Percentiles rank a stretch among this genome's conserved stretches.
Evolutionary conservation across 2,888 invertebrate genomes (phyloP).

Genomic region (Drosophila glabriapex): DNA sequence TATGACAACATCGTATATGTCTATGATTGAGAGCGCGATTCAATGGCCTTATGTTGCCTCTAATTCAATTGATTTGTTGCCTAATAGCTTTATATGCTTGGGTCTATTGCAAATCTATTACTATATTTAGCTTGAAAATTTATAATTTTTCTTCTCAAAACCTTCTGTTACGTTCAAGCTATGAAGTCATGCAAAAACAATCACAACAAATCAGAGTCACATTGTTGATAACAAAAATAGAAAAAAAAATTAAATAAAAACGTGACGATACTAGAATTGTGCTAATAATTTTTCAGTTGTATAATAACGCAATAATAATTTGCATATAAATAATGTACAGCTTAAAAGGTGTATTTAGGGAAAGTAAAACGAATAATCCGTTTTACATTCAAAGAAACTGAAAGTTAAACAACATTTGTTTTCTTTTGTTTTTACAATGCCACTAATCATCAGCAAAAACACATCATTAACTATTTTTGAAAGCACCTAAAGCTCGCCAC

Average conservation of each 20-base stretch:
- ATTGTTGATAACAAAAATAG: slow-evolving; percentile 34
- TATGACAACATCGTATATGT: slow-evolving; percentile 57
- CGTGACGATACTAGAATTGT: slow-evolving; percentile 14
- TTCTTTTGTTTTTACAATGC: slow-evolving; percentile 30
- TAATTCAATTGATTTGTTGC: slow-evolving; percentile 32
- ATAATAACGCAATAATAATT: slow-evolving; percentile 20
- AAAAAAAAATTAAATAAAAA: not conserved
- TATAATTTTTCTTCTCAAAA: slow-evolving; percentile 17
- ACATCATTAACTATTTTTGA: slow-evolving; percentile 37
- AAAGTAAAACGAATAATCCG: not conserved
- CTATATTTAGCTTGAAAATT: slow-evolving; percentile 47
- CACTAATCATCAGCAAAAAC: slow-evolving; percentile 32
- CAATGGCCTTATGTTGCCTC: slow-evolving; percentile 37
- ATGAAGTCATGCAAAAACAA: slow-evolving; percentile 61
- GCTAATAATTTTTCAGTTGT: slow-evolving; percentile 11
- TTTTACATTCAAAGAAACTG: slow-evolving; percentile 51
- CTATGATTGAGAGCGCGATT: slow-evolving; percentile 22
- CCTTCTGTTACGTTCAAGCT: slow-evolving; percentile 48
- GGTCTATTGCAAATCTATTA: not conserved
- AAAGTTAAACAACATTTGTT: slow-evolving; percentile 55
- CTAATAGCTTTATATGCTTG: not conserved
- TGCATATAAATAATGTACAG: slow-evolving; percentile 20
- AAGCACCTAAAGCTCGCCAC: slow-evolving; percentile 38
- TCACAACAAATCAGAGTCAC: slow-evolving; percentile 31
- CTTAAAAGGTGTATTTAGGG: slow-evolving; percentile 18